Conservation (phyloP, 64 coral and sea anemone genomes). For the Stichodactyla mertensii region DNA sequence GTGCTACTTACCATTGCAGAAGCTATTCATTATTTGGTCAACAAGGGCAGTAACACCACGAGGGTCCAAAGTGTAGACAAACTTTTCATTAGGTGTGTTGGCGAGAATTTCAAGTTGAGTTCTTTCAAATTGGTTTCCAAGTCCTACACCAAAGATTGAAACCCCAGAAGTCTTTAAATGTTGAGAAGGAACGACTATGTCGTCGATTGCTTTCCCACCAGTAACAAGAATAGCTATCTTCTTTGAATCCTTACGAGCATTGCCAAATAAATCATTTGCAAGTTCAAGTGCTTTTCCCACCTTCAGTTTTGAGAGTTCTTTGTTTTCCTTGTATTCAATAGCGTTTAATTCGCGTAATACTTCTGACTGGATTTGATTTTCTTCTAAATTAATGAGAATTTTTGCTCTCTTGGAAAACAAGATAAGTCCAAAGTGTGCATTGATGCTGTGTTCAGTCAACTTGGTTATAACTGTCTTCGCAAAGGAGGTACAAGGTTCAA, state of each 20-base stretch:
- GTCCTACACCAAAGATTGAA: conserved; percentile 39
- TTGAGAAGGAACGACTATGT: conserved; percentile 45
- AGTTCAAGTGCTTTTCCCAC: conserved; percentile 43
- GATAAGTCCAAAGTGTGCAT: conserved; percentile 31
- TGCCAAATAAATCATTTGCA: conserved; percentile 36
- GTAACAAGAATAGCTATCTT: conserved; percentile 38
- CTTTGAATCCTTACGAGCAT: background rate
- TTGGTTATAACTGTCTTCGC: conserved; percentile 32
- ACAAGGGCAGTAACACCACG: background rate
- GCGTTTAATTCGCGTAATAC: conserved; percentile 19
- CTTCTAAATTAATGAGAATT: conserved; percentile 34
- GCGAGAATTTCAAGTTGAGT: conserved; percentile 46
- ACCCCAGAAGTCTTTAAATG: conserved; percentile 29
- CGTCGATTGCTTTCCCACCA: conserved; percentile 35
- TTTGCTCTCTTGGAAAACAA: conserved; percentile 47
- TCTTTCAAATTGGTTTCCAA: conserved; percentile 27
- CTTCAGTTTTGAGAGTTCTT: background rate
- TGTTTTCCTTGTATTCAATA: conserved; percentile 37
- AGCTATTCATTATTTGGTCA: conserved; percentile 8
- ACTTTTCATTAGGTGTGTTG: conserved; percentile 16
- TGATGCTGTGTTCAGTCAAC: background rate
- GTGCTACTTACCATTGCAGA: conserved; percentile 17
- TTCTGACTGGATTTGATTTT: background rate
- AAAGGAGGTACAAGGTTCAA: conserved; percentile 31
- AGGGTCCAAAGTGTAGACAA: conserved; percentile 3